Evolutionary conservation across 92 coral and sea anemone species (phyloP), one percentile per base, ranked within the genome.

Genomic region (Epizoanthus stellaris): DNA sequence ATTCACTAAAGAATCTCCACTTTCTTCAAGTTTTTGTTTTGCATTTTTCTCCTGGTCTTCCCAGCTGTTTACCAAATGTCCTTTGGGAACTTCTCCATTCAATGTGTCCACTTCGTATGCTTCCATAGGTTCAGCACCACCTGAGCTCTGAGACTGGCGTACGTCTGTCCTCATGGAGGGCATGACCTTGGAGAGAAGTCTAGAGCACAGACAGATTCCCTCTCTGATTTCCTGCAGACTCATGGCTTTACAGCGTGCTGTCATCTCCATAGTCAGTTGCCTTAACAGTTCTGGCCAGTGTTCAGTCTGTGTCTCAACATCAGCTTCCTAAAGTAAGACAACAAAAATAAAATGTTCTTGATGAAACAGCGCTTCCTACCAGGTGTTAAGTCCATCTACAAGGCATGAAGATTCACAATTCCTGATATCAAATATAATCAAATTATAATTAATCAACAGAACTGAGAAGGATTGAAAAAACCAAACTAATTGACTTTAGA

Each of bases 221-320:
- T 94, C 99, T 58, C 93, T 82, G 23, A 96, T 82, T 70, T 96
- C 99, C 17, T 82, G 88, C 6, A 96, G 85, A 30, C 92, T 69
- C 92, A 96, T 88, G 43, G 80, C 90, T 80, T 91, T 86, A 70
- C 99, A 96, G 19, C 98, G 88, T 76, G 88, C 74, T 20, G 99
- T 96, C 94, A 96, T 88, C 73, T 94, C 98, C 79, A 92, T 89
- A 67, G 95, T 94, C 16, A 96, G 80, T 15, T 82, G 88, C 10
- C 97, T 90, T 63, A 96, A 75, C 61, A 96, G 89, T 69, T 95
- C 95, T 20, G 99, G 99, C 99, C 99, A 96, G 71, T 96, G 96
- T 36, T 94, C 92, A 1, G 99, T 94, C 65, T 96, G 98, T 16
- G 95, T 93, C 85, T 96, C 98, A 40, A 93, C 88, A 53, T 95